Evolutionary conservation across 2,888 invertebrate species (phyloP), one percentile per base, ranked within the genome.

Genomic region (Allacma fusca): DNA sequence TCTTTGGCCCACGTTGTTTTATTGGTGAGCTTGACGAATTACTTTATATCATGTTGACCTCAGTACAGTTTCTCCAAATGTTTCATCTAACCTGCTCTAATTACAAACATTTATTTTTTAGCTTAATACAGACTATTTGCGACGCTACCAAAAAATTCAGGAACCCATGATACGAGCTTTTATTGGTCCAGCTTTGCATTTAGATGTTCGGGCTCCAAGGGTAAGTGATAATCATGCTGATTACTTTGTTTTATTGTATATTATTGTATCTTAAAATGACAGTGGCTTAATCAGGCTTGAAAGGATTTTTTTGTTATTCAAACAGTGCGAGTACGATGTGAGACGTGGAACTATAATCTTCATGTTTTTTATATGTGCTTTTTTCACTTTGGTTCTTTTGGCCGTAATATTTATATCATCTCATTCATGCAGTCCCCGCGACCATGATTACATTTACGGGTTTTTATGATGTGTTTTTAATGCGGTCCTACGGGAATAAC

Each of bases 51-150:
- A n/a, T n/a, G n/a, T n/a, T n/a, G n/a, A n/a, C n/a, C n/a, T n/a
- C n/a, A n/a, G n/a, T n/a, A n/a, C n/a, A n/a, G n/a, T n/a, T n/a
- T n/a, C n/a, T n/a, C n/a, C n/a, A n/a, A n/a, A n/a, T n/a, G n/a
- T n/a, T n/a, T n/a, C n/a, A n/a, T n/a, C n/a, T n/a, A n/a, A n/a
- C n/a, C n/a, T n/a, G 5, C 23, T 13, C 21, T 7, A 59, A 13
- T 23, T 19, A 23, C 59, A 21, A 59, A 5, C 5, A 59, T 23
- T 59, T 13, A 59, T 7, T 59, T 59, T 65, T 21, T 23, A 69
- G 69, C 21, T 69, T 24, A 69, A 69, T 23, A 69, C 69, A 12
- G 69, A 69, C 21, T 40, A 69, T 69, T 21, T 69, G n/a, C 26
- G 69, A 40, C 40, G 40, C 19, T 23, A 40, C n/a, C 69, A 69